Evolutionary conservation across 2,888 invertebrate genomes (phyloP).

Genomic region (Tolmerus cingulatus): DNA sequence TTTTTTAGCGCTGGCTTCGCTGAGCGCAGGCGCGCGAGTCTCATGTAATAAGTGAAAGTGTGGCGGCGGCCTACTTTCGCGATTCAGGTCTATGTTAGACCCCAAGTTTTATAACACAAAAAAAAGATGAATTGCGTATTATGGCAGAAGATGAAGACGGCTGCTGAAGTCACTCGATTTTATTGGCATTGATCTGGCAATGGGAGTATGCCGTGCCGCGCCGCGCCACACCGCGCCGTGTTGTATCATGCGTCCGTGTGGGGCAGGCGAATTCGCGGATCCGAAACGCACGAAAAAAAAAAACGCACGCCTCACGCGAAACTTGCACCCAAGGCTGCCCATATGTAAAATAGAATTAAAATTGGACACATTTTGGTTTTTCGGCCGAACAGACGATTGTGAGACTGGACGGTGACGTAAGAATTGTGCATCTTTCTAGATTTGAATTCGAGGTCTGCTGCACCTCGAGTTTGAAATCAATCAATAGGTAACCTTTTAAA

Average conservation of each 20-base stretch:
- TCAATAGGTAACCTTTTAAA: not conserved
- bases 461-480: not conserved
- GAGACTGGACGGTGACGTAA: not conserved
- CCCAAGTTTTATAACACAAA: conserved; percentile 45
- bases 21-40: conserved; percentile 55
- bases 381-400: not conserved
- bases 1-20: not conserved
- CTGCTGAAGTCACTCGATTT: conserved; percentile 24
- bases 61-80: conserved; percentile 90
- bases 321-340: not conserved
- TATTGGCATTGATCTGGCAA: conserved; percentile 40
- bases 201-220: not conserved
- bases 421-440: not conserved
- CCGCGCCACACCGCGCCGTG: not conserved
- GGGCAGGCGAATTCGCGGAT: not conserved
- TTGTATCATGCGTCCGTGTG: not conserved
- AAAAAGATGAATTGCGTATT: conserved; percentile 44
- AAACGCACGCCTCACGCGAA: not conserved
- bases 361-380: not conserved
- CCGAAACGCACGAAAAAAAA: not conserved
- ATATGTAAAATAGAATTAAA: not conserved
- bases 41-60: conserved; percentile 90
- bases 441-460: not conserved
- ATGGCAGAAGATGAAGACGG: conserved; percentile 30
- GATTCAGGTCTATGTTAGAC: conserved; percentile 92